Conservation (phyloP, 2,888 invertebrate species). For the Chrysina gloriosa region DNA sequence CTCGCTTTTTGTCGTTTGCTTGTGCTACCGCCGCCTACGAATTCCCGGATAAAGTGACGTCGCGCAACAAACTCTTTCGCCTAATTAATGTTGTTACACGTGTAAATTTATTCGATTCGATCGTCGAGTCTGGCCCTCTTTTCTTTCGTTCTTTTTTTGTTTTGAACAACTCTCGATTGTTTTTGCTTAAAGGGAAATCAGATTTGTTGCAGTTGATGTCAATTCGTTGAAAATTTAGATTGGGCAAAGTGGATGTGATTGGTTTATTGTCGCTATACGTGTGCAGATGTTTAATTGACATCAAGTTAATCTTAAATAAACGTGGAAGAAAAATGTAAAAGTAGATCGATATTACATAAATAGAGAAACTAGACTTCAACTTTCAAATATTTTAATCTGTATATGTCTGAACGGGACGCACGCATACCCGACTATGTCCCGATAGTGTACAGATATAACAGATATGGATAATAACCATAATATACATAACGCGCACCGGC, state of each 20-base stretch:
- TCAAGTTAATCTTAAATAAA: too few relatives aligned
- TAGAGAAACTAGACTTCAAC: not conserved
- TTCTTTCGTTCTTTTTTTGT: not conserved
- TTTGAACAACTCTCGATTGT: not conserved
- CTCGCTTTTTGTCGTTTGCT: not conserved
- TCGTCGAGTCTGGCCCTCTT: not conserved
- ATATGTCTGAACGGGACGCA: not conserved
- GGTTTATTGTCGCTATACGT: too few relatives aligned
- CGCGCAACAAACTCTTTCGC: constrained; percentile 22
- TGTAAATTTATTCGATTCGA: constrained; percentile 31
- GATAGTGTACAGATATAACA: not conserved
- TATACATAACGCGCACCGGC: not conserved
- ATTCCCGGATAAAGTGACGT: constrained; percentile 2
- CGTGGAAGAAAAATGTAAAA: too few relatives aligned
- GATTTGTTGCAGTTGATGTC: too few relatives aligned
- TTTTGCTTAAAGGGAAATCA: too few relatives aligned
- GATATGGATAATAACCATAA: not conserved
- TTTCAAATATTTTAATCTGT: not conserved
- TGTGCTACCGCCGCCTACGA: constrained; percentile 5
- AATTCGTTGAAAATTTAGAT: too few relatives aligned
- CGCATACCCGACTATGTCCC: too few relatives aligned
- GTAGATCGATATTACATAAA: not conserved
- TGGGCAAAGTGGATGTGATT: too few relatives aligned
- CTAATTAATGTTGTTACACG: constrained; percentile 30
- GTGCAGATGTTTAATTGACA: too few relatives aligned